A percentile compares a stretch with the other conserved stretches of the same genome.
Conservation (phyloP, 2,797 vertebrate genomes). For the Callimico goeldii region DNA sequence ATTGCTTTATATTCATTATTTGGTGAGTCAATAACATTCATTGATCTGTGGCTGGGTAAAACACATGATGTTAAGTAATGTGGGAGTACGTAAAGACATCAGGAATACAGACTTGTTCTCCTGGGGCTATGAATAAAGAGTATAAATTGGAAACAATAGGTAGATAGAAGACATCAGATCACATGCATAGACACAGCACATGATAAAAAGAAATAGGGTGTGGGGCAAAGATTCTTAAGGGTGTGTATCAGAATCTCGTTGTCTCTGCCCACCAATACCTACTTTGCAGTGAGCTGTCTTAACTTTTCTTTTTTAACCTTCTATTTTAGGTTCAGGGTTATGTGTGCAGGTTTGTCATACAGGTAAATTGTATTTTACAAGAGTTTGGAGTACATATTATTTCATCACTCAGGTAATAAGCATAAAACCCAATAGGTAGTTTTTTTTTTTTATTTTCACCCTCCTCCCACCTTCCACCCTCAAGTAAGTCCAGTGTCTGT, state of each 20-base stretch:
- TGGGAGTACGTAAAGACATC: background rate
- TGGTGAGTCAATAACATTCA: slow-evolving; percentile 50
- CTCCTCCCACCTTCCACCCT: background rate
- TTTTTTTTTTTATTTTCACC: background rate
- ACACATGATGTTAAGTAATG: slow-evolving; percentile 43
- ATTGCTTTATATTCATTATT: slow-evolving; percentile 64
- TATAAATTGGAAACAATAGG: background rate
- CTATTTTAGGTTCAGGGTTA: background rate
- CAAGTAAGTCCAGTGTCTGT: background rate
- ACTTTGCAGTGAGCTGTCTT: background rate
- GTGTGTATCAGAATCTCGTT: background rate
- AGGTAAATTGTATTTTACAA: background rate
- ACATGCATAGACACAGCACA: background rate
- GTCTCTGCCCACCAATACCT: background rate
- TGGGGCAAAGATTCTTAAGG: background rate
- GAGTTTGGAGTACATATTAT: background rate
- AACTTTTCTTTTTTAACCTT: background rate
- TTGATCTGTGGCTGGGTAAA: slow-evolving; percentile 22
- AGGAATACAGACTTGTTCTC: background rate
- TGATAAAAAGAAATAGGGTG: background rate
- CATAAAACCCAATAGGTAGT: background rate
- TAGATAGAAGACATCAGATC: background rate
- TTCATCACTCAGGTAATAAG: background rate
- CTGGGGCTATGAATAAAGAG: background rate
- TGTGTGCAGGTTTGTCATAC: background rate